phyloP scores from a whole-genome alignment of 2,113 vertebrate genomes.

The Mormoops blainvillei region DNA sequence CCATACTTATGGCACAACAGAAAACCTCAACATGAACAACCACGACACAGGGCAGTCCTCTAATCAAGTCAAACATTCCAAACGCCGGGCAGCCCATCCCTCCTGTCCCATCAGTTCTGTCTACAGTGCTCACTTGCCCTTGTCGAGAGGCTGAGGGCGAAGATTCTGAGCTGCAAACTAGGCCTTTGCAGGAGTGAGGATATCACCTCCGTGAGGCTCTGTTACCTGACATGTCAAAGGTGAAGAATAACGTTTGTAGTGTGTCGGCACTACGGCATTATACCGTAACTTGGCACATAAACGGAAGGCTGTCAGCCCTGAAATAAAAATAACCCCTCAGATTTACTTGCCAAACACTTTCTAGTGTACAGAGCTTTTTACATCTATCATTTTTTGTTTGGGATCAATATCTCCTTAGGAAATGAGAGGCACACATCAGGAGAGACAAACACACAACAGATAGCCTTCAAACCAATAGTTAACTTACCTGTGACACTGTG shows the following conservation, averaged over 20 bases:
- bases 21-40: neutral
- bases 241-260: neutral
- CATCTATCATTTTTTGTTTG: neutral
- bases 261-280: neutral
- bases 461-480: neutral
- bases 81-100: no score
- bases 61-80: neutral
- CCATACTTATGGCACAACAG: neutral
- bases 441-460: neutral
- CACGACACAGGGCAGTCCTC: neutral
- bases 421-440: neutral
- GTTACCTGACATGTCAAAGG: neutral
- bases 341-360: neutral
- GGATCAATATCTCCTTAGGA: neutral
- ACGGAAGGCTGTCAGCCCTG: neutral
- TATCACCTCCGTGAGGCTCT: neutral
- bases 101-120: neutral
- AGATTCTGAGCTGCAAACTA: neutral
- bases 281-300: neutral
- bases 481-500: neutral
- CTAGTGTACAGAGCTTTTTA: neutral
- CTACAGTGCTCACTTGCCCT: neutral
- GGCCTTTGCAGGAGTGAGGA: neutral
- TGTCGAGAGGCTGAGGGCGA: neutral
- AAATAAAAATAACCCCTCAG: neutral